Evolutionary conservation across 2,113 vertebrate genomes (phyloP), one percentile per base, ranked within the genome.

Genomic region (Recurvirostra avosetta): DNA sequence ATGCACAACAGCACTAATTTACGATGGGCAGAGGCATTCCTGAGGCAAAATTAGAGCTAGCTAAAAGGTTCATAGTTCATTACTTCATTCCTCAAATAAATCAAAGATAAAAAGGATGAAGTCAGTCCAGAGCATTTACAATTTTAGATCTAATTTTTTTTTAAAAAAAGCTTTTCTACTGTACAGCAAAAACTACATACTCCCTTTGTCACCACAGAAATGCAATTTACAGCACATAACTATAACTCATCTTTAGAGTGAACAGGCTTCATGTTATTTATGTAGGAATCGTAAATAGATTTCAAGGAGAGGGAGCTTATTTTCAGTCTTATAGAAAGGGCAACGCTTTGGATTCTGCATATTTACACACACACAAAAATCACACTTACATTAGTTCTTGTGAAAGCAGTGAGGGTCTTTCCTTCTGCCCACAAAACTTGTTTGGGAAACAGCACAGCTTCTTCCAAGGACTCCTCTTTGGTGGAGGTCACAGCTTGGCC

Each of bases 41-140:
- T 70, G 20, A 72, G 55, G 58, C 32, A 80, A 95, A 96, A 87
- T 73, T 73, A 83, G 41, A 90, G 17, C 34, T 86, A 82, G 26
- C 40, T 88, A 86, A 90, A 94, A 90, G 36, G 36, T 68, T 92
- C 62, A 41, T 38, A 53, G 49, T 86, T 85, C 62, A 80, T 73
- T 73, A 76, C 29, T 93, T 94, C 9, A 55, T 62, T 93, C 15
- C 20, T 9, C 16, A 76, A 93, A 91, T 93, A 96, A 94, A 94
- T 90, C 36, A 93, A 79, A 75, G 11, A 17, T 36, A 38, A 82
- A 89, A 88, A 93, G 22, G n/a, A 21, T 55, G 1, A 90, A 91
- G 45, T 86, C 27, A 73, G 40, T 49, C 12, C 17, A 68, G 21
- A 61, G 9, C 4, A 47, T 58, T 76, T 78, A 81, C 2, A 53